Evolutionary conservation across 2,113 vertebrate genomes (phyloP).

Genomic region (Jaculus jaculus): DNA sequence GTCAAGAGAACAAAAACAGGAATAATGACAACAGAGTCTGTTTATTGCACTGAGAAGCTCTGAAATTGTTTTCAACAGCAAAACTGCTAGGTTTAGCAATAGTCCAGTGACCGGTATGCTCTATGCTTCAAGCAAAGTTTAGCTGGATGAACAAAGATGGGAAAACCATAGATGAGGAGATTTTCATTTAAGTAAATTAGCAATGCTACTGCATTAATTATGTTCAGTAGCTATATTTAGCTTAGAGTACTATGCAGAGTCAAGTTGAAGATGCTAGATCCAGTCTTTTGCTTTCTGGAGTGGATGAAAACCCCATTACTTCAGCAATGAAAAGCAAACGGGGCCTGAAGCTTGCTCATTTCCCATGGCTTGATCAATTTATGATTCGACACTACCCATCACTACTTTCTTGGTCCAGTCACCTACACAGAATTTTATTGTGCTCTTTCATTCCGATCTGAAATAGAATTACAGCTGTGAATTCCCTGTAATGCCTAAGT

Average conservation of each 20-base stretch:
- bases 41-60: neutral
- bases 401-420: neutral
- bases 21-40: neutral
- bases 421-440: neutral
- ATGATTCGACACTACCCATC: neutral
- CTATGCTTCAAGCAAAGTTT: conserved; percentile 26
- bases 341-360: neutral
- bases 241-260: neutral
- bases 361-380: neutral
- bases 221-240: conserved; percentile 22
- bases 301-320: neutral
- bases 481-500: neutral
- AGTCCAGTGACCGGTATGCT: neutral
- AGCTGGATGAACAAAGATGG: neutral
- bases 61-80: conserved; percentile 36
- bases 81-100: conserved; percentile 23
- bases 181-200: conserved; percentile 63
- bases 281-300: neutral
- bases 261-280: neutral
- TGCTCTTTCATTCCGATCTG: conserved; percentile 7
- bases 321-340: neutral
- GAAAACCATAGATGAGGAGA: conserved; percentile 35
- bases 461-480: neutral
- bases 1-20: neutral
- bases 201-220: conserved; percentile 5